A percentile compares a stretch with the other conserved stretches of the same genome.
Conservation (phyloP, 2,888 invertebrate genomes). For the Julus scandinavius region DNA sequence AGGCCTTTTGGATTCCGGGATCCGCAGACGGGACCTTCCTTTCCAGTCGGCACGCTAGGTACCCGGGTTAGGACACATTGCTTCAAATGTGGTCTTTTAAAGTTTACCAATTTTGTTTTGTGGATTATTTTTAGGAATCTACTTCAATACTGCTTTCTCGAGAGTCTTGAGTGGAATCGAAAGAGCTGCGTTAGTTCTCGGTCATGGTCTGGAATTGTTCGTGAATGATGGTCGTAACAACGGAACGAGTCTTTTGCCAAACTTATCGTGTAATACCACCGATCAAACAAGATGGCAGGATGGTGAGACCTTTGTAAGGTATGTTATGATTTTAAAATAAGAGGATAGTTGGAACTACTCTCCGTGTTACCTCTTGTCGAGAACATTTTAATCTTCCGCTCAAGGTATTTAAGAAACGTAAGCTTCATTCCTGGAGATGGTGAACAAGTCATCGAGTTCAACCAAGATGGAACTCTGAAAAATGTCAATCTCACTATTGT, state of each 20-base stretch:
- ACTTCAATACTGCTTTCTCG: no score
- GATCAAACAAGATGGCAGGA: no score
- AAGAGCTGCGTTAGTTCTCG: slow-evolving; percentile 91
- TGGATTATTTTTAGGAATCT: no score
- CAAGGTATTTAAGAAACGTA: slow-evolving; percentile 55
- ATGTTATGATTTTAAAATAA: no score
- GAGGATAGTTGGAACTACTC: no score
- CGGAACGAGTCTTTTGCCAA: slow-evolving; percentile 73
- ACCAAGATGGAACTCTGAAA: slow-evolving; percentile 87
- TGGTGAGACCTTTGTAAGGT: no score
- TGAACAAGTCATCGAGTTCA: slow-evolving; percentile 77
- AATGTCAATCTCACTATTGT: slow-evolving; percentile 93
- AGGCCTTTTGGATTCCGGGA: no score
- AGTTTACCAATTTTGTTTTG: no score
- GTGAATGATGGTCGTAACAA: slow-evolving; percentile 79
- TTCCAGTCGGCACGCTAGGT: no score
- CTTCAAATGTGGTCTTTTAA: no score
- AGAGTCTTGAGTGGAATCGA: slow-evolving; percentile 85
- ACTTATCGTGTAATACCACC: slow-evolving; percentile 66
- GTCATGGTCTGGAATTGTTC: slow-evolving; percentile 89
- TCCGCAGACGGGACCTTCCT: no score
- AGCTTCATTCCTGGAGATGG: slow-evolving; percentile 66
- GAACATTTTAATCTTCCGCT: background rate
- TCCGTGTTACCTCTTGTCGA: slow-evolving; percentile 77
- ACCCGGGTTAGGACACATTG: no score